Base-by-base conservation (phyloP, 23 tunicate species). In the Styela clava region DNA sequence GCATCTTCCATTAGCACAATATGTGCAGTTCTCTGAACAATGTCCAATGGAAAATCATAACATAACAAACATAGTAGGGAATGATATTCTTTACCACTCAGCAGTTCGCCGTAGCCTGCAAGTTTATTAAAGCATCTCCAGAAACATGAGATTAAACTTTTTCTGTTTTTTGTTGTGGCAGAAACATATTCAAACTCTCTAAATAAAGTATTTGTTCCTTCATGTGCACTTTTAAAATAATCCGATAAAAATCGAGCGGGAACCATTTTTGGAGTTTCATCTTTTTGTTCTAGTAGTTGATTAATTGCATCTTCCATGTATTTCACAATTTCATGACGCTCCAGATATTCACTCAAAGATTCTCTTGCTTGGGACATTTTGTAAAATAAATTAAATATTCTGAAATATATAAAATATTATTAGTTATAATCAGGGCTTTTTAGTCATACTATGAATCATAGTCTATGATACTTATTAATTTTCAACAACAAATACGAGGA, bases 1-100 rank as follows among this genome's bases (percentile, higher is more conserved):
- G 98, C 91, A 69, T 93, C 98, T 34, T 93, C 98, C 86, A 93
- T 87, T 32, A 93, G 82, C 33, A 93, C 93, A 73, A 93, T 84
- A 30, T 86, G 63, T 18, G 93, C 89, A 63, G 93, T 84, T 34
- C 84, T 84, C 63, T 93, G 98, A 19, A 93, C 89, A 64, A 93
- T 85, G 62, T 87, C 93, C 35, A 93, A 32, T 26, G 98, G 98
- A 84, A 93, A 93, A 33, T 93, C 98, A 85, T 64, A 74, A 74
- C 98, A 87, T 20, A 93, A 52, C 73, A 93, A 82, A 31, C 87
- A 77, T 2, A 93, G 51, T 25, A 93, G 74, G 16, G 98, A 93
- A 64, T 93, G 98, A 69, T 93, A 93, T 81, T 93, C 98, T 77
- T 93, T 87, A 20, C 87, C 89, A 68, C 98, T 93, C 37, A 93